Conservation (phyloP, 2,113 vertebrate species). For the Burhinus bistriatus region DNA sequence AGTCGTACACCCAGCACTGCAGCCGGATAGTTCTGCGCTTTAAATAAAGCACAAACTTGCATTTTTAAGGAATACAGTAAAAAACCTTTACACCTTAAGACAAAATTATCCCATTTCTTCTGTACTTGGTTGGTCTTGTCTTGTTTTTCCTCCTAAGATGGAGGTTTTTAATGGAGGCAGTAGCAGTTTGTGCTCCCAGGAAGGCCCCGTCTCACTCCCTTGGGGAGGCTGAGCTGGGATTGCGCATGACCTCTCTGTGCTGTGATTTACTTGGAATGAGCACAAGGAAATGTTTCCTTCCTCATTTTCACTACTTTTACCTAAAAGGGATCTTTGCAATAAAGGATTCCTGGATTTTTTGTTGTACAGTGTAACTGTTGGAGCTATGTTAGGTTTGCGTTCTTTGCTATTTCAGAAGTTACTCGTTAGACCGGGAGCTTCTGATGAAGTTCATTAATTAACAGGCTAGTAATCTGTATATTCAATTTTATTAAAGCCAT, state of each 20-base stretch:
- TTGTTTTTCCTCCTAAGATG: background rate
- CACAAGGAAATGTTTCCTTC: background rate
- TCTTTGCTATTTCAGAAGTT: background rate
- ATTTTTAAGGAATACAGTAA: background rate
- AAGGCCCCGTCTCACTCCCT: rapidly evolving
- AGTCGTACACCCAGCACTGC: background rate
- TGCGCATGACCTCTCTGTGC: background rate
- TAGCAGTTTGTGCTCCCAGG: background rate
- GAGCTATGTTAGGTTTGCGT: background rate
- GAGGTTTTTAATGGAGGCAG: background rate
- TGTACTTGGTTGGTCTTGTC: background rate
- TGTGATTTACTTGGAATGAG: background rate
- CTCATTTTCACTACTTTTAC: background rate
- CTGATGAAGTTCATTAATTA: constrained; percentile 28
- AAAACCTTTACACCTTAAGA: background rate
- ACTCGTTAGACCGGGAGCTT: background rate
- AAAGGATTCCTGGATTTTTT: background rate
- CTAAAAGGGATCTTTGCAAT: background rate
- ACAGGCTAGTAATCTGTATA: constrained; percentile 15
- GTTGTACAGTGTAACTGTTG: background rate
- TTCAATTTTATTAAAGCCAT: constrained; percentile 46
- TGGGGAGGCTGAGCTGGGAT: background rate
- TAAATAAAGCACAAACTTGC: background rate
- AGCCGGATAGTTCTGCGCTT: background rate
- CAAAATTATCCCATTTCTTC: background rate